phyloP scores from a whole-genome alignment of 1,140 invertebrate species.

The Pantala flavescens region DNA sequence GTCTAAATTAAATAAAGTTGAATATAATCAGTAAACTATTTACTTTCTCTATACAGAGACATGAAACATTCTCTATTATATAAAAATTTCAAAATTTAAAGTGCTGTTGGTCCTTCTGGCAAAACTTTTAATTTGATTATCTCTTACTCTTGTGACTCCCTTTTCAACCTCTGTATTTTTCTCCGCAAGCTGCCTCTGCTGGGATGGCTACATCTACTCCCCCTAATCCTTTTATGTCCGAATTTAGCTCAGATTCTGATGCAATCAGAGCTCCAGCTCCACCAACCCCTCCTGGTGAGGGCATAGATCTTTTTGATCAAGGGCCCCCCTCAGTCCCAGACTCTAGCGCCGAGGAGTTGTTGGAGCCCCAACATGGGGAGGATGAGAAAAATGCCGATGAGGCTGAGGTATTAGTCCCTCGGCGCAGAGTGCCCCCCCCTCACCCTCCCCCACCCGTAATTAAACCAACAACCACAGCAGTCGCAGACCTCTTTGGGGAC shows the following conservation, averaged over 20 bases:
- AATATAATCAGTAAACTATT: no score
- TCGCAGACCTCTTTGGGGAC: conserved; percentile 36
- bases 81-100: no score
- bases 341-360: conserved; percentile 42
- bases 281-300: conserved; percentile 16
- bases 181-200: conserved; percentile 30
- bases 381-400: background rate
- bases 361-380: conserved; percentile 32
- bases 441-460: conserved; percentile 26
- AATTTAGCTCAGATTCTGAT: conserved; percentile 18
- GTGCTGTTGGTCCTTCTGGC: no score
- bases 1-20: no score
- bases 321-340: conserved; percentile 47
- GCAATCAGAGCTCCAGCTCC: background rate
- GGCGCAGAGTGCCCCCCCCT: conserved; percentile 39
- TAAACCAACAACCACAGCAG: conserved; percentile 22
- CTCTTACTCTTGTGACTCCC: background rate
- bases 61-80: no score
- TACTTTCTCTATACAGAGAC: no score
- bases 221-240: conserved; percentile 29
- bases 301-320: conserved; percentile 23
- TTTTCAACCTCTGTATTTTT: conserved; percentile 21
- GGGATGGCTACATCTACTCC: conserved; percentile 21
- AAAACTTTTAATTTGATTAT: no score
- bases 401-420: conserved; percentile 24